These are phyloP conservation scores for Canis aureus DNA, from an alignment of 2,113 vertebrate genomes.

Conservation along the genomic window DNA sequence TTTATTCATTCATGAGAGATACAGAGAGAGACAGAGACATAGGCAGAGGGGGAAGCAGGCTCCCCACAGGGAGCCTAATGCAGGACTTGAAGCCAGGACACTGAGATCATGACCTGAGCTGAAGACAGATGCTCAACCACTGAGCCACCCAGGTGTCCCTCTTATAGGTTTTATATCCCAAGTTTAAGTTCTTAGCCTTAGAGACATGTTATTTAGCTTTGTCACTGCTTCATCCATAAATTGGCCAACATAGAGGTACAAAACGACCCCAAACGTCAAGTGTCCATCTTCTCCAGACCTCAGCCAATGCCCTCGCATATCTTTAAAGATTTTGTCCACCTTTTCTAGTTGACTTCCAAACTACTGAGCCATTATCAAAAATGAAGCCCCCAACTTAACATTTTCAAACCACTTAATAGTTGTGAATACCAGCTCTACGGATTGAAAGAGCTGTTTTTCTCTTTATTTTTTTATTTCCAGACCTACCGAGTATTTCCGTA, in stretches of 20 bases:
- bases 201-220: background rate
- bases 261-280: background rate
- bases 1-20: too few species aligned
- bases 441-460: background rate
- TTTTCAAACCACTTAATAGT: background rate
- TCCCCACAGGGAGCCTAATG: too few species aligned
- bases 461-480: background rate
- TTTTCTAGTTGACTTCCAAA: background rate
- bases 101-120: too few species aligned
- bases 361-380: background rate
- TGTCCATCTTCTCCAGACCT: background rate
- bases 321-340: background rate
- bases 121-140: too few species aligned
- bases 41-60: too few species aligned
- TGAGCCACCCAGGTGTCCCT: background rate
- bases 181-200: background rate
- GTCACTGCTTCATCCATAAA: background rate
- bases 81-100: too few species aligned
- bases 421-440: background rate
- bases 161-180: too few species aligned
- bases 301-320: rapidly evolving
- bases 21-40: too few species aligned
- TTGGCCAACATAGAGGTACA: background rate
- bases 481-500: background rate
- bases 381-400: background rate